These are phyloP conservation scores for Papilio dardanus DNA, from an alignment of 1,140 invertebrate genomes.

Conservation along the genomic window DNA sequence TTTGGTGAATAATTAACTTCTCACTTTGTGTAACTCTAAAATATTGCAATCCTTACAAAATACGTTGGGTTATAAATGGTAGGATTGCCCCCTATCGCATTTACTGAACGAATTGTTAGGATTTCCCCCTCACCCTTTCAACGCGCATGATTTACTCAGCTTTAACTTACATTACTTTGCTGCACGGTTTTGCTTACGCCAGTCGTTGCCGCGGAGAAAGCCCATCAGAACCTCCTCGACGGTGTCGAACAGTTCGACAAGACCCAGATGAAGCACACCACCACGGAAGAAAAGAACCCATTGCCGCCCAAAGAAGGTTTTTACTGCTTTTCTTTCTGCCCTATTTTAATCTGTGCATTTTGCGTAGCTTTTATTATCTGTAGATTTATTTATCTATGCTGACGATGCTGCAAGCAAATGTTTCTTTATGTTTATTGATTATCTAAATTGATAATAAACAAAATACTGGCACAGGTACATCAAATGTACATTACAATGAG, in stretches of 20 bases:
- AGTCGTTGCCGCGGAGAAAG: constrained; percentile 88
- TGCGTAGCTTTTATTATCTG: constrained; percentile 25
- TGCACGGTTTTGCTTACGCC: constrained; percentile 74
- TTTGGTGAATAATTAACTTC: constrained; percentile 29
- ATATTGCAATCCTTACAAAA: too few relatives aligned
- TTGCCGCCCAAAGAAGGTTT: constrained; percentile 88
- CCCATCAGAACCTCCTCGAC: constrained; percentile 86
- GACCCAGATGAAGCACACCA: constrained; percentile 88
- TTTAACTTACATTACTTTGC: constrained; percentile 55
- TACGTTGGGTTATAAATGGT: neutral
- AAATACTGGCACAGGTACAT: neutral
- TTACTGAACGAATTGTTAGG: neutral
- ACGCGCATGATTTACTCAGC: constrained; percentile 35
- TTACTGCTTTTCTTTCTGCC: constrained; percentile 48
- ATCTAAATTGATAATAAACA: neutral
- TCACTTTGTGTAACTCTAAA: neutral
- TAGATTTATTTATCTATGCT: neutral
- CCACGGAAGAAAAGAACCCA: constrained; percentile 89
- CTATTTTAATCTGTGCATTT: constrained; percentile 35
- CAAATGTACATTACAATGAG: neutral
- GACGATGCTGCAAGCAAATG: neutral
- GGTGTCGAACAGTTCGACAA: constrained; percentile 89
- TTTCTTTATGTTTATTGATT: neutral
- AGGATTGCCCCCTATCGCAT: neutral
- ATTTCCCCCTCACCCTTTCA: constrained; percentile 16